A percentile compares a stretch with the other conserved stretches of the same genome.
Evolutionary conservation across 2,113 vertebrate genomes (phyloP).

Genomic region (Sula dactylatra): DNA sequence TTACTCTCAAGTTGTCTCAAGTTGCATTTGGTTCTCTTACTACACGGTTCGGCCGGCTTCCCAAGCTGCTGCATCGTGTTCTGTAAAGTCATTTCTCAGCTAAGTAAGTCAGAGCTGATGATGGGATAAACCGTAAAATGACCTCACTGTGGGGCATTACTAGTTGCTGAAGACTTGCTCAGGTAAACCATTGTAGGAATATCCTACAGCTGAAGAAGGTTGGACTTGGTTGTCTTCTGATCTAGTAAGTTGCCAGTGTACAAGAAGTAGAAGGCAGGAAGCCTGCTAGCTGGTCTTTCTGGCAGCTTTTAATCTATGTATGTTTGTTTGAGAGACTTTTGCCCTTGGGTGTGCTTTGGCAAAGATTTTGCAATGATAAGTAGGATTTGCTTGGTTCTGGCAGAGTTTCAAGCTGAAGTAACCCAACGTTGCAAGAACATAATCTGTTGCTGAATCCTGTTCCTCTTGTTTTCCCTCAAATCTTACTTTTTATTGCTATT

Average conservation of each 20-base stretch:
- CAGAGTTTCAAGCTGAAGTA: conserved; percentile 25
- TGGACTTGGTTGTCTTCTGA: not conserved
- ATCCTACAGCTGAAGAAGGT: not conserved
- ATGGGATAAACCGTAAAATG: not conserved
- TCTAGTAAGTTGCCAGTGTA: not conserved
- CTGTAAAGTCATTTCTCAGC: not conserved
- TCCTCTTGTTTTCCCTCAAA: conserved; percentile 2
- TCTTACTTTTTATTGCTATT: not conserved
- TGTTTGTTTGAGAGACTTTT: conserved; percentile 35
- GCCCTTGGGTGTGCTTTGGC: conserved; percentile 43
- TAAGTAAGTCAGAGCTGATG: not conserved
- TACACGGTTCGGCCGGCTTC: not conserved
- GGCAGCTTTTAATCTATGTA: not conserved
- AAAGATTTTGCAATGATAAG: conserved; percentile 30
- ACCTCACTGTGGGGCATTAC: not conserved
- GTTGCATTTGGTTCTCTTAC: not conserved
- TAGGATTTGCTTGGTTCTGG: conserved; percentile 42
- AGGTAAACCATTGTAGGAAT: not conserved
- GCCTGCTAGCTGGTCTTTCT: not conserved
- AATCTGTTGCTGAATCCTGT: conserved; percentile 5
- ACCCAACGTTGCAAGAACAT: not conserved
- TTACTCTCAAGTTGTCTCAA: not conserved
- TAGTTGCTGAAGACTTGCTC: not conserved
- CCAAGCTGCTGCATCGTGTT: not conserved
- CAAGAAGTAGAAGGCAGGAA: not conserved